A percentile compares a stretch with the other conserved stretches of the same genome.
Evolutionary conservation across 1,140 invertebrate genomes (phyloP).

Genomic region (Drosophila micromelanica): DNA sequence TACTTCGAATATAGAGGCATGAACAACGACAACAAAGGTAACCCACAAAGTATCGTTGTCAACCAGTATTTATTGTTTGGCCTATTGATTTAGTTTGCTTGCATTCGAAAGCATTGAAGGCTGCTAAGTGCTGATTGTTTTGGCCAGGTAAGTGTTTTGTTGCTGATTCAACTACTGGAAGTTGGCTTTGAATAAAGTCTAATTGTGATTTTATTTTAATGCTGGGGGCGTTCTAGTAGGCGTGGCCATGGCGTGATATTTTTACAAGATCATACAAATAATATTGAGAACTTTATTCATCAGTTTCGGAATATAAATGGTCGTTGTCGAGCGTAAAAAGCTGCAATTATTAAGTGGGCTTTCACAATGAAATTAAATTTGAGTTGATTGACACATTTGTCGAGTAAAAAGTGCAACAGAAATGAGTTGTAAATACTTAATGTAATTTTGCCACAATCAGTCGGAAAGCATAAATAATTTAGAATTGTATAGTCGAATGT

Average conservation of each 20-base stretch:
- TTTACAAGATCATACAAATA: too few species aligned
- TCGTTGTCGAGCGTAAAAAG: neutral
- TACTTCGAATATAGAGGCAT: constrained; percentile 25
- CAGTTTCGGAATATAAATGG: neutral
- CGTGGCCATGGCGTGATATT: too few species aligned
- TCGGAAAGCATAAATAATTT: constrained; percentile 50
- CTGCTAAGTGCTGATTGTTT: constrained; percentile 9
- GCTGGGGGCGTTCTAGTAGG: too few species aligned
- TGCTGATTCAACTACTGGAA: neutral
- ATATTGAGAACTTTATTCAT: neutral
- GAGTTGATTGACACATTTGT: constrained; percentile 9
- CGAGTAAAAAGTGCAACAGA: constrained; percentile 21
- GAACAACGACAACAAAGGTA: constrained; percentile 5
- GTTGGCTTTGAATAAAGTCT: neutral
- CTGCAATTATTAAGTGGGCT: constrained; percentile 10
- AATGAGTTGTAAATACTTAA: constrained; percentile 65
- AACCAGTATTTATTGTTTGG: constrained; percentile 60
- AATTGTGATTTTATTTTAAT: too few species aligned
- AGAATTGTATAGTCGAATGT: constrained; percentile 59
- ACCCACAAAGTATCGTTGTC: constrained; percentile 51
- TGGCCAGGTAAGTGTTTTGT: neutral
- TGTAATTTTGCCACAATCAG: constrained; percentile 39
- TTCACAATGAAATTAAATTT: constrained; percentile 15
- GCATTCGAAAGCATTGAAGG: constrained; percentile 22
- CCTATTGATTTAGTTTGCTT: constrained; percentile 40